phyloP scores from a whole-genome alignment of 2,888 invertebrate genomes.

The Rambutsinella grinnellia region DNA sequence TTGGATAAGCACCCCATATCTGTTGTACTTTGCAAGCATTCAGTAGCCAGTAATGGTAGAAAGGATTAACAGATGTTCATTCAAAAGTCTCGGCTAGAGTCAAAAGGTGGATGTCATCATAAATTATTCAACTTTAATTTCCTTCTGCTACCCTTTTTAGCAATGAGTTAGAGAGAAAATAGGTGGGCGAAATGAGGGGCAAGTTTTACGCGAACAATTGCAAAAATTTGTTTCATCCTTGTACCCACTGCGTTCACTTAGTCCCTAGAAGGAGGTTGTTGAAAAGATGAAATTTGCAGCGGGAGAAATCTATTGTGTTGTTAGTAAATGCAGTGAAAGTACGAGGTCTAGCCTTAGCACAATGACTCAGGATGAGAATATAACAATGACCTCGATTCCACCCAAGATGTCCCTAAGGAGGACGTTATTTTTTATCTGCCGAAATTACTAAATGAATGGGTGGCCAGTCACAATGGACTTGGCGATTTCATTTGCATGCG shows the following conservation, averaged over 20 bases:
- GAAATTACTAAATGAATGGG: constrained; percentile 22
- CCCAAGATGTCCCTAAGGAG: too few relatives aligned
- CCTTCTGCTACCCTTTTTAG: constrained; percentile 17
- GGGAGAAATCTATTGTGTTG: too few relatives aligned
- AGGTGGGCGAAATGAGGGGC: neutral
- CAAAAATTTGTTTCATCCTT: neutral
- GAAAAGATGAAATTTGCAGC: too few relatives aligned
- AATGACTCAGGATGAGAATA: too few relatives aligned
- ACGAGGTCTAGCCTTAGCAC: too few relatives aligned
- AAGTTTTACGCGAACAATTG: neutral
- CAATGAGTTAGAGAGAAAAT: neutral
- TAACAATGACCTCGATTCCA: too few relatives aligned
- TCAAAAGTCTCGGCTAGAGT: constrained; percentile 33
- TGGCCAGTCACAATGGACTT: neutral
- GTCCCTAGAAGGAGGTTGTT: constrained; percentile 1
- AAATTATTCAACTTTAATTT: constrained; percentile 54
- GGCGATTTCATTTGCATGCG: constrained; percentile 16
- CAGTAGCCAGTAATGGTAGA: too few relatives aligned
- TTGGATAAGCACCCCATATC: too few relatives aligned
- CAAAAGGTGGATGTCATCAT: constrained; percentile 50
- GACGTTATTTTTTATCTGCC: too few relatives aligned
- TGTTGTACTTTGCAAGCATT: too few relatives aligned
- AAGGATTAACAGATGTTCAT: constrained; percentile 48
- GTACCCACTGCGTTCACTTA: neutral
- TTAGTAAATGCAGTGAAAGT: too few relatives aligned